Percentiles rank a stretch among this genome's conserved stretches.
Conservation (phyloP, 2,888 invertebrate species). For the Drosophila mettleri region DNA sequence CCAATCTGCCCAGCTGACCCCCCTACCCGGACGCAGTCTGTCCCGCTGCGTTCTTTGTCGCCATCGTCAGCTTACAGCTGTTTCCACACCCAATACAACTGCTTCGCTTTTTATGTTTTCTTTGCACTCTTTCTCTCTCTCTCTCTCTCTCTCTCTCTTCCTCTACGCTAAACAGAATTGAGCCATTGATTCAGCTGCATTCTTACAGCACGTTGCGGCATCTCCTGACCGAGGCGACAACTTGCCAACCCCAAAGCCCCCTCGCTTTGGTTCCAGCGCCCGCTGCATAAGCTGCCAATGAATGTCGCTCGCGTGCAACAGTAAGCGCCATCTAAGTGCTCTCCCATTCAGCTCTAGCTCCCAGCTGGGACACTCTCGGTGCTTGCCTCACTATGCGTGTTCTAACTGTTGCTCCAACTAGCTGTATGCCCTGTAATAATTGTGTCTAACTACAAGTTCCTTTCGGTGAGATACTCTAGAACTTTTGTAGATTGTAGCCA, state of each 20-base stretch:
- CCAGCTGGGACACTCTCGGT: not conserved
- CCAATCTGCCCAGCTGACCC: not conserved
- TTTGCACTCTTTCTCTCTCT: constrained; percentile 10
- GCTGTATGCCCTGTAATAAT: not conserved
- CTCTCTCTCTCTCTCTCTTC: not conserved
- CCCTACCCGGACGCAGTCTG: not conserved
- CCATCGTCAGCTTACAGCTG: constrained; percentile 67
- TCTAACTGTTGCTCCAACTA: not conserved
- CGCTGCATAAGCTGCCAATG: constrained; percentile 53
- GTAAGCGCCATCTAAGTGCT: constrained; percentile 32
- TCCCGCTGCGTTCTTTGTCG: constrained; percentile 31
- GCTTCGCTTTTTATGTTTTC: constrained; percentile 40
- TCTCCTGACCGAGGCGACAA: constrained; percentile 36
- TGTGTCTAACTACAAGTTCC: not conserved
- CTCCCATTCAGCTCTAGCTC: constrained; percentile 8
- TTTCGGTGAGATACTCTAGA: not conserved
- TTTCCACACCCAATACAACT: constrained; percentile 48
- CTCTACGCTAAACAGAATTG: constrained; percentile 41
- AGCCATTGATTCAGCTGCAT: constrained; percentile 48
- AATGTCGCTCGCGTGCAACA: constrained; percentile 38
- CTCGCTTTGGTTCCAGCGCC: not conserved
- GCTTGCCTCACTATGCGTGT: not conserved
- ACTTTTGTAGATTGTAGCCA: no score
- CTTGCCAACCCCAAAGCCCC: constrained; percentile 2
- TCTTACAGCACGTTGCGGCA: constrained; percentile 35